Evolutionary conservation across 2,888 invertebrate genomes (phyloP), one percentile per base, ranked within the genome.

Genomic region (Labia minor): DNA sequence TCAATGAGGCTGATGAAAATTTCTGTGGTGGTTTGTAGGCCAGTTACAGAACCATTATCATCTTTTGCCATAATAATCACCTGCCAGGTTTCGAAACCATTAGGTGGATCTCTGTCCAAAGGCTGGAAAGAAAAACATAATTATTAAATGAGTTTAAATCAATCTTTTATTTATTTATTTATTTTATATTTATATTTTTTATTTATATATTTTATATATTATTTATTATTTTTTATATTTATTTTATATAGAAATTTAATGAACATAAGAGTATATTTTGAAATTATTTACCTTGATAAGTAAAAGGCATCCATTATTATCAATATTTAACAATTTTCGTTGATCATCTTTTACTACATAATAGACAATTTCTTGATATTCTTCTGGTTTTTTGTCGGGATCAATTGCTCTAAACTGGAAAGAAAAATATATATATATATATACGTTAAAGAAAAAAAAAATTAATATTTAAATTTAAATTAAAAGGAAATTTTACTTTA

Each of bases 21-120:
- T 72, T 86, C 85, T 0, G 85, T 85, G 1, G 84, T 84, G 0
- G 83, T 82, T 68, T 85, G 81, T 66, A 85, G 75, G 0, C 81
- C 77, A 19, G 86, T 86, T 16, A 83, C 83, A 14, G 66, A 63
- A 0, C 83, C 82, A 1, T 82, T 82, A 72, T 89, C 85, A 76
- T 94, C 94, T 62, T 86, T 84, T 0, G 94, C 94, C 74, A 86
- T 78, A 1, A 84, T 80, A 4, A 78, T 75, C 37, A 82, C 78
- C 78, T 90, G 89, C 87, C 90, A 90, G 69, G 84, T 84, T 1
- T 89, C 86, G 73, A 87, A 88, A 0, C 97, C 96, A 71, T 87
- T 81, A 0, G 96, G 96, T 64, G 86, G 86, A 78, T 98, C 98
- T 18, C 96, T 82, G 77, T 97, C 95, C 64, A 97, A 78, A 0